phyloP scores from a whole-genome alignment of 2,888 invertebrate species.

The Perizoma flavofasciatum region DNA sequence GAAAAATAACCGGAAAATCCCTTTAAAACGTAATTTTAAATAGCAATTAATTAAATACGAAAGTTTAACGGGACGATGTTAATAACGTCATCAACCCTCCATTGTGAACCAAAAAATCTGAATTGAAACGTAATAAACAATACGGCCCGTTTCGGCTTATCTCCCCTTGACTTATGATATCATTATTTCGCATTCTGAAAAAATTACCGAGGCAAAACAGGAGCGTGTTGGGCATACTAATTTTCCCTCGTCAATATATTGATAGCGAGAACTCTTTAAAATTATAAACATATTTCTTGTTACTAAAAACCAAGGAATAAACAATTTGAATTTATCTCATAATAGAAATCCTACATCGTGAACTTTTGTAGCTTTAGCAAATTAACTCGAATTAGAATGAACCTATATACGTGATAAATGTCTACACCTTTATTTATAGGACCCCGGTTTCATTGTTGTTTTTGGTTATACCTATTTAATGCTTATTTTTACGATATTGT shows the following conservation, averaged over 20 bases:
- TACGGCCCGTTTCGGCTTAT: constrained; percentile 71
- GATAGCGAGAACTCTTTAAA: constrained; percentile 58
- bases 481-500: constrained; percentile 74
- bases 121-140: constrained; percentile 73
- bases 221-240: constrained; percentile 75
- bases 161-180: constrained; percentile 78
- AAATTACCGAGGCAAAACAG: constrained; percentile 74
- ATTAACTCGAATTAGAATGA: constrained; percentile 75
- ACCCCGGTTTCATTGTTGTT: constrained; percentile 79
- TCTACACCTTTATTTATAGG: constrained; percentile 80
- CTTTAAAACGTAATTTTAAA: constrained; percentile 25
- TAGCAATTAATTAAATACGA: constrained; percentile 24
- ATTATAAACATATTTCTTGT: too few species aligned
- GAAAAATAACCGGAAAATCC: constrained; percentile 39
- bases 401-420: constrained; percentile 80
- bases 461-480: constrained; percentile 70
- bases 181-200: constrained; percentile 80
- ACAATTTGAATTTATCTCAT: constrained; percentile 74
- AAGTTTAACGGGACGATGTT: constrained; percentile 36
- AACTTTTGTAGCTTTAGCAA: constrained; percentile 60
- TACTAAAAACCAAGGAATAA: too few species aligned
- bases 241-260: constrained; percentile 74
- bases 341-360: constrained; percentile 77
- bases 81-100: constrained; percentile 58
- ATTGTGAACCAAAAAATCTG: constrained; percentile 56